Evolutionary conservation across 2,113 vertebrate genomes (phyloP).

Genomic region (Turdus rufiventris): DNA sequence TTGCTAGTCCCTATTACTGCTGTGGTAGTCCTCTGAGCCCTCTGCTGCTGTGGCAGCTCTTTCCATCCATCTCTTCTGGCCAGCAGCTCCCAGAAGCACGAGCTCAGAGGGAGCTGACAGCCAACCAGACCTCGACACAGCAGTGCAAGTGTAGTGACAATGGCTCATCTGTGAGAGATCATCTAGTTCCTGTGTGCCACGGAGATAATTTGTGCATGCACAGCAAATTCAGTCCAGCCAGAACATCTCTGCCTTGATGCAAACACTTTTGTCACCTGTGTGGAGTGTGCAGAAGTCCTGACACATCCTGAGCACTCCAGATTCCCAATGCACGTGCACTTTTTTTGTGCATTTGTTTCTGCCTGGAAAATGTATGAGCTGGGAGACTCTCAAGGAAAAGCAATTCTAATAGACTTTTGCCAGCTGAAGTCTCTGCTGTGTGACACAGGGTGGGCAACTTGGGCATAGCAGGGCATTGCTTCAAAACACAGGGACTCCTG

Average conservation of each 20-base stretch:
- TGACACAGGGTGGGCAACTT: not conserved
- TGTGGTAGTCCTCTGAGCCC: not conserved
- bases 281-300: not conserved
- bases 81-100: not conserved
- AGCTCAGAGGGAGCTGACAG: slow-evolving; percentile 31
- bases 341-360: not conserved
- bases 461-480: not conserved
- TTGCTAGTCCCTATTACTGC: not conserved
- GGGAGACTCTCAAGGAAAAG: not conserved
- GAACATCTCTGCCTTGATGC: not conserved
- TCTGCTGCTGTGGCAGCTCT: not conserved
- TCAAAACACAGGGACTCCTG: not conserved
- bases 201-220: not conserved
- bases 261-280: not conserved
- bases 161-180: slow-evolving; percentile 31
- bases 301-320: not conserved
- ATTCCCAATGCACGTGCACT: not conserved
- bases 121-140: not conserved
- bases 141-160: not conserved
- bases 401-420: not conserved
- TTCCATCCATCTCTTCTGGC: not conserved
- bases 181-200: not conserved
- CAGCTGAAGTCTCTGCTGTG: not conserved
- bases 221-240: not conserved
- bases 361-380: not conserved